Evolutionary conservation across 2,797 vertebrate genomes (phyloP).

Genomic region (Trachops cirrhosus): DNA sequence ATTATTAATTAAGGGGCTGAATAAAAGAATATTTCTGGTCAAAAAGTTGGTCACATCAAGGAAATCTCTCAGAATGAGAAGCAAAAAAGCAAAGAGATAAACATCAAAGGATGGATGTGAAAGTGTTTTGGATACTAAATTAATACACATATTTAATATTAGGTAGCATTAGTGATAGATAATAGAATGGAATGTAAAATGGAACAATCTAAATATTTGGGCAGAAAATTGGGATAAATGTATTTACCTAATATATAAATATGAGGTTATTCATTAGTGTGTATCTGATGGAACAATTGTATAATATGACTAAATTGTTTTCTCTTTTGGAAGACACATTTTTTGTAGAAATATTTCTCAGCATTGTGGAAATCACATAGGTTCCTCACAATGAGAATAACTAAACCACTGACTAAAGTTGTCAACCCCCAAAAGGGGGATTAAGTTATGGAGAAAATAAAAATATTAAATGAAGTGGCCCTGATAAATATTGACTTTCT

Average conservation of each 20-base stretch:
- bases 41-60: not conserved
- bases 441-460: constrained; percentile 72
- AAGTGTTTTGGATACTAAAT: not conserved
- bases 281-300: not conserved
- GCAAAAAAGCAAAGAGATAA: not conserved
- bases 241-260: not conserved
- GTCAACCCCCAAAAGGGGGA: constrained; percentile 58
- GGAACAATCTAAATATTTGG: not conserved
- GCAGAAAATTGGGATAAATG: not conserved
- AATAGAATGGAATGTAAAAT: not conserved
- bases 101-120: not conserved
- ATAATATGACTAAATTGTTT: not conserved
- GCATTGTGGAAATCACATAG: not conserved
- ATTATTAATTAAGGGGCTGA: not conserved
- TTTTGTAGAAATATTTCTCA: constrained; percentile 5
- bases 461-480: constrained; percentile 67
- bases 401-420: constrained; percentile 53
- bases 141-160: not conserved
- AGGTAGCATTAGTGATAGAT: not conserved
- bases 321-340: not conserved
- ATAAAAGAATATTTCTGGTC: not conserved
- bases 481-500: constrained; percentile 80
- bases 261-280: not conserved
- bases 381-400: constrained; percentile 26
- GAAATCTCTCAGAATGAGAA: not conserved